phyloP scores from a whole-genome alignment of 2,797 vertebrate species.

The Sebastolobus alascanus region DNA sequence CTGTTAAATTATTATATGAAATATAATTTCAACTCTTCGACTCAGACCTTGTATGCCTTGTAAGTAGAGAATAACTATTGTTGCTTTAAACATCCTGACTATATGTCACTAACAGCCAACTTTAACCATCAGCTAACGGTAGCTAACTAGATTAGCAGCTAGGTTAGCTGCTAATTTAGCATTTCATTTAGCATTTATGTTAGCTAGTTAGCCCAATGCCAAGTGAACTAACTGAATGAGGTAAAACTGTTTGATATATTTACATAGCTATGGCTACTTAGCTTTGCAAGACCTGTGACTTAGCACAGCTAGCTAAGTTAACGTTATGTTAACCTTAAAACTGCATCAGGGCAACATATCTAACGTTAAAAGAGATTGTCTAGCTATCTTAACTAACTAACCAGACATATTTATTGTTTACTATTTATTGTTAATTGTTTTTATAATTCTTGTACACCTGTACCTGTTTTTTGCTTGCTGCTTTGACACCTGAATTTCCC shows the following conservation, averaged over 20 bases:
- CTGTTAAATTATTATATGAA: neutral
- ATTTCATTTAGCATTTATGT: neutral
- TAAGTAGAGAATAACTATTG: neutral
- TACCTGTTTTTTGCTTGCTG: no score
- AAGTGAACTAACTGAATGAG: neutral
- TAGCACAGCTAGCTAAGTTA: neutral
- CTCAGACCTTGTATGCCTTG: neutral
- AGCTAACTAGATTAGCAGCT: neutral
- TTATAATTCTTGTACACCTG: no score
- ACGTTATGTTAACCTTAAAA: neutral
- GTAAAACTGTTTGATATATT: neutral
- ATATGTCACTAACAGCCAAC: neutral
- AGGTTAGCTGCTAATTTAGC: constrained; percentile 10
- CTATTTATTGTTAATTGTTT: no score
- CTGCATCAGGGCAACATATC: neutral
- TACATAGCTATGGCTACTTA: neutral
- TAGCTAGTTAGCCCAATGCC: neutral
- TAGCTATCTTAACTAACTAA: neutral
- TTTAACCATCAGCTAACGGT: neutral
- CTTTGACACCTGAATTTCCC: no score
- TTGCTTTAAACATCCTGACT: neutral
- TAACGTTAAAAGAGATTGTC: no score
- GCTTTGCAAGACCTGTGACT: neutral
- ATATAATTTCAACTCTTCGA: neutral
- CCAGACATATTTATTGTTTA: neutral